Percentiles rank a stretch among this genome's conserved stretches.
These are phyloP conservation scores for Clarias magur DNA, from an alignment of 2,113 vertebrate species.

Conservation along the genomic window DNA sequence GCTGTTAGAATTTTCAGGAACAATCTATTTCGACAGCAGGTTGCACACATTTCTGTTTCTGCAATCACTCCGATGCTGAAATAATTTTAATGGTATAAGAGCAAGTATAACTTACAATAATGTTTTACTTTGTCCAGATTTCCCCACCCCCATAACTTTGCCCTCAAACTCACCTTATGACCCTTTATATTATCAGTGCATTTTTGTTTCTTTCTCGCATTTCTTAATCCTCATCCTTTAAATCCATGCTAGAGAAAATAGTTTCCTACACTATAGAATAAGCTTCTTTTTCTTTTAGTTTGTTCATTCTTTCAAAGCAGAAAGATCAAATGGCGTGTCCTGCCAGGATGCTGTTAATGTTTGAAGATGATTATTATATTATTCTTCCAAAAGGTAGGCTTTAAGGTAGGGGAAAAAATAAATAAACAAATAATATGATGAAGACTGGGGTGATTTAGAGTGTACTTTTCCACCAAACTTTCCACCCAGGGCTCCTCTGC, in stretches of 20 bases:
- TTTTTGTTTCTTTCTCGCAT: neutral
- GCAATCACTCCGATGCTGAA: neutral
- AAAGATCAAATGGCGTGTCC: neutral
- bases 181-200: neutral
- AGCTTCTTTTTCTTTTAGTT: neutral
- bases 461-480: neutral
- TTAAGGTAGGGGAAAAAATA: neutral
- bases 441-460: neutral
- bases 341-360: slow-evolving; percentile 8
- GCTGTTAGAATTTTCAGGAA: neutral
- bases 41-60: neutral
- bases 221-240: neutral
- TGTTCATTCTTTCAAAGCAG: neutral
- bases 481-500: neutral
- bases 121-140: neutral
- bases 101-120: neutral
- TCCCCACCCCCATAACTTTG: neutral
- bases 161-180: neutral
- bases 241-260: neutral
- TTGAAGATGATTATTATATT: neutral
- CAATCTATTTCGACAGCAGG: neutral
- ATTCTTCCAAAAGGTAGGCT: neutral
- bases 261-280: neutral
- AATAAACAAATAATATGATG: neutral
- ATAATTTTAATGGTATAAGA: neutral